Percentiles rank a stretch among this genome's conserved stretches.
These are phyloP conservation scores for Xiphorhynchus elegans DNA, from an alignment of 2,113 vertebrate genomes.

Conservation along the genomic window DNA sequence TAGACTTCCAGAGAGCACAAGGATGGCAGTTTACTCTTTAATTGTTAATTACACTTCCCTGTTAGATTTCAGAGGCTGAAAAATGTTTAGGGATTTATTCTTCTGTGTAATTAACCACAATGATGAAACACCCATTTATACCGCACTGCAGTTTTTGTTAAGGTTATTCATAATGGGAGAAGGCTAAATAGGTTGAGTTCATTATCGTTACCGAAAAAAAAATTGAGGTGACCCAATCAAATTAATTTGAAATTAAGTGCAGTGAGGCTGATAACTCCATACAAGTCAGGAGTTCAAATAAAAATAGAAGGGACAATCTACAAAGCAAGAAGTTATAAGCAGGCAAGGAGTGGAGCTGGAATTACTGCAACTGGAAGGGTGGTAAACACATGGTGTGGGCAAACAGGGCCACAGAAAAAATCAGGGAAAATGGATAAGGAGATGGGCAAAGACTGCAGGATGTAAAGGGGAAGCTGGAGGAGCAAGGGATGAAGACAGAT, in stretches of 20 bases:
- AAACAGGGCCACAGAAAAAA: neutral
- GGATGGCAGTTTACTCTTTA: conserved; percentile 18
- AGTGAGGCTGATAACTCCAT: conserved; percentile 59
- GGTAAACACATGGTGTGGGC: neutral
- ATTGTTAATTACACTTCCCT: conserved; percentile 55
- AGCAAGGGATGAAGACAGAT: conserved; percentile 39
- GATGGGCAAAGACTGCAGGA: neutral
- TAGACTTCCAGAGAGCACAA: neutral
- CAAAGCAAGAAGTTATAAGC: conserved; percentile 20
- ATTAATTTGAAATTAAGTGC: conserved; percentile 68
- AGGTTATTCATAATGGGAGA: conserved; percentile 64
- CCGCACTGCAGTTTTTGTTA: conserved; percentile 35
- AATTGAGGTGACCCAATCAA: conserved; percentile 56
- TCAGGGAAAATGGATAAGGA: neutral
- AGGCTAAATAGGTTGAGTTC: conserved; percentile 68
- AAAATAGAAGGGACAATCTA: conserved; percentile 28
- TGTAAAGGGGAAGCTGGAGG: neutral
- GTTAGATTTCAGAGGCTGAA: conserved; percentile 36
- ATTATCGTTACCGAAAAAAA: conserved; percentile 43
- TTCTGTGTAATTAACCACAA: conserved; percentile 62
- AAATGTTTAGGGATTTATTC: conserved; percentile 61
- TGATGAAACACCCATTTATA: conserved; percentile 38
- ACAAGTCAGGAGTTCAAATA: conserved; percentile 52
- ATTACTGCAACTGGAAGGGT: neutral
- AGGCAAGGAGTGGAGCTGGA: neutral